A percentile compares a stretch with the other conserved stretches of the same genome.
phyloP scores from a whole-genome alignment of 2,113 vertebrate genomes.

The Plestiodon gilberti region DNA sequence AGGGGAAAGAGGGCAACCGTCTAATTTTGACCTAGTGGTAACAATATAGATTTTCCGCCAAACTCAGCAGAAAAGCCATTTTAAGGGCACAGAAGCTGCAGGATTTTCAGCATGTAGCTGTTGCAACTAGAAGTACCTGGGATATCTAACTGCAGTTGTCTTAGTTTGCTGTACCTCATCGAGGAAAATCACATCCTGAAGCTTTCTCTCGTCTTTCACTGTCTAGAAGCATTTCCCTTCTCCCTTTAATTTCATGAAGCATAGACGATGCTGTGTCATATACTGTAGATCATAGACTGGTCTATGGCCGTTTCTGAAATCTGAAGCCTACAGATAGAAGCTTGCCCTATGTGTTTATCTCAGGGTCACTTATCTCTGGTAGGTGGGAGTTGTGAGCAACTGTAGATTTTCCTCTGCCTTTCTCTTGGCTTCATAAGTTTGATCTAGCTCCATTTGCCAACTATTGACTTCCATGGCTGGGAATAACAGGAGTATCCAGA shows the following conservation, averaged over 20 bases:
- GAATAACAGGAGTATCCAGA: conserved; percentile 33
- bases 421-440: conserved; percentile 4
- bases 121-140: conserved; percentile 17
- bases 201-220: conserved; percentile 43
- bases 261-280: too few species aligned
- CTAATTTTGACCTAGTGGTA: conserved; percentile 63
- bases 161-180: conserved; percentile 30
- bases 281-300: too few species aligned
- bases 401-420: background rate
- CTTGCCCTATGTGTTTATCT: background rate
- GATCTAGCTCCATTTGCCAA: background rate
- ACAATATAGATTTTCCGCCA: conserved; percentile 61
- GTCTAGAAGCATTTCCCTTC: background rate
- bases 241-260: background rate
- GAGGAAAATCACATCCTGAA: background rate
- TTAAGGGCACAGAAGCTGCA: conserved; percentile 27
- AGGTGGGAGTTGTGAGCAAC: background rate
- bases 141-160: conserved; percentile 17
- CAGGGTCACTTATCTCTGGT: conserved; percentile 22
- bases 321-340: background rate
- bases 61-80: conserved; percentile 65
- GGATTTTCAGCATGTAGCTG: conserved; percentile 45
- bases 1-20: conserved; percentile 29
- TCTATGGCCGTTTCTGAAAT: background rate
- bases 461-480: background rate